phyloP scores from a whole-genome alignment of 1,140 invertebrate genomes.

The Phenacoccus solenopsis region DNA sequence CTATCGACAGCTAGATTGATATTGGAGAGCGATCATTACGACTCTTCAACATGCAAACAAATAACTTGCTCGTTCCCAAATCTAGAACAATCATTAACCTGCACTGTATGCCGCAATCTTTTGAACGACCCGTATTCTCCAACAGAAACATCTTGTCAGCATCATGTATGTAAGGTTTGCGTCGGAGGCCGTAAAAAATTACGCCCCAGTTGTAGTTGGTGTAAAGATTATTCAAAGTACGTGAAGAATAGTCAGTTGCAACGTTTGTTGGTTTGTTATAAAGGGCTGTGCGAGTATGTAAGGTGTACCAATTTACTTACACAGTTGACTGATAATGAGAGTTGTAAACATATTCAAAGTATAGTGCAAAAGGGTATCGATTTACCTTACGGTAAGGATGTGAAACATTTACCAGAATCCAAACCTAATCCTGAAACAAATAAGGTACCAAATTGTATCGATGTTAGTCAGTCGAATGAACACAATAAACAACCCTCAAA shows the following conservation, averaged over 20 bases:
- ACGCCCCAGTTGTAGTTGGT: conserved; percentile 70
- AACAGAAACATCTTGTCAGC: conserved; percentile 67
- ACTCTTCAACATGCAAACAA: background rate
- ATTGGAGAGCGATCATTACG: background rate
- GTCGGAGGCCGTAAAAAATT: conserved; percentile 70
- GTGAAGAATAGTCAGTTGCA: conserved; percentile 67
- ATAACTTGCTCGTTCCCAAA: background rate
- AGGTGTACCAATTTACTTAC: conserved; percentile 29
- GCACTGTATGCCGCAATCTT: conserved; percentile 74
- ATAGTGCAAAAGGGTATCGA: background rate
- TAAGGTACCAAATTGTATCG: no score
- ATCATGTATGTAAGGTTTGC: conserved; percentile 72
- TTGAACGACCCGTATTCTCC: conserved; percentile 69
- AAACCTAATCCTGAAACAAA: background rate
- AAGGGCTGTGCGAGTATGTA: conserved; percentile 72
- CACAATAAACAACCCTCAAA: background rate
- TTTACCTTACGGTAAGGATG: background rate
- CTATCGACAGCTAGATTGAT: conserved; percentile 61
- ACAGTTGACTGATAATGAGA: background rate
- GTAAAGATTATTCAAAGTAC: conserved; percentile 70
- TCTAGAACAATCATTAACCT: conserved; percentile 57
- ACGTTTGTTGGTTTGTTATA: conserved; percentile 72
- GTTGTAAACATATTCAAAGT: background rate
- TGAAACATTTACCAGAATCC: background rate
- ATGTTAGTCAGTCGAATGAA: no score